Base-by-base conservation (phyloP, 2,888 invertebrate species). In the Drosophila engyochracea region DNA sequence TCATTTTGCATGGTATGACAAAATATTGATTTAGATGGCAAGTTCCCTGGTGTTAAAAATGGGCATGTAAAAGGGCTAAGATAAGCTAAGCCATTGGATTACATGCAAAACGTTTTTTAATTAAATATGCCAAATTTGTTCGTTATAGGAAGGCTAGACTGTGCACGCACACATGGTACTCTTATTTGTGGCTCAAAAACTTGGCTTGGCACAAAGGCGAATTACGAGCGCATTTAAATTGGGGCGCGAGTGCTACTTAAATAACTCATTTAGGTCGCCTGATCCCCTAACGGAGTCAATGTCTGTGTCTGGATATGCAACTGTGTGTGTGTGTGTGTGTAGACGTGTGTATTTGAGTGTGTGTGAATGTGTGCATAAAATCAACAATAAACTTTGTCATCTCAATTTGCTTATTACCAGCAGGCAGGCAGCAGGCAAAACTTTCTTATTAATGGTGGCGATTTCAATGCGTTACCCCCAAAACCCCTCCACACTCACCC, bases 151-250 rank as follows among this genome's bases (percentile, higher is more conserved):
- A 22, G 19, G 25, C 31, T 49, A 35, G 28, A 75, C 59, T 75
- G 76, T 76, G 33, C 64, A 67, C 49, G 61, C 39, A 51, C 74
- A 77, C 41, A 41, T 52, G 54, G 9, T 14, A 47, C 14, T 47
- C 51, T n/a, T 30, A 55, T 60, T n/a, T 76, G 76, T 58, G 61
- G 68, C 61, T 62, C 71, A 76, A 74, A 86, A 90, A 87, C 73
- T 90, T 88, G 73, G 75, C 75, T 76, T 76, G 74, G 81, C 82
- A 89, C 88, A 89, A 88, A 91, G 89, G 90, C 86, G 81, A 91
- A 91, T 89, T 91, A 91, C 89, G 90, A 91, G 83, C 89, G 76
- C 86, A 81, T 90, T 89, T 89, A 91, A 91, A 90, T 88, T 89
- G 81, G 91, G 85, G 76, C 87, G 91, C 87, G 87, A 86, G 87